A percentile compares a stretch with the other conserved stretches of the same genome.
Conservation (phyloP, 2,113 vertebrate species). For the Nerophis lumbriciformis region DNA sequence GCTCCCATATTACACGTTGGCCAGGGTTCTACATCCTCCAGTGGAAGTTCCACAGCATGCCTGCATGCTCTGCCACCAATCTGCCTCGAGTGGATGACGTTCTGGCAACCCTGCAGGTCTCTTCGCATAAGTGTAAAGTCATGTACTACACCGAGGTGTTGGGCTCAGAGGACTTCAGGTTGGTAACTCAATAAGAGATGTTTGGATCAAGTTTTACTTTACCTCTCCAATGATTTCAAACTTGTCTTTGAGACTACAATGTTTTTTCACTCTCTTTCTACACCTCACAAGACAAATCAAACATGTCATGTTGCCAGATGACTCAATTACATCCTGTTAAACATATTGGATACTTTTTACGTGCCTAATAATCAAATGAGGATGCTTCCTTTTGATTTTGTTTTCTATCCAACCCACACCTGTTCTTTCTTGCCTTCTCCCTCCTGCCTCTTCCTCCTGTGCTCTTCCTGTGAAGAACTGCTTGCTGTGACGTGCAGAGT, state of each 20-base stretch:
- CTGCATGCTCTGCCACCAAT: conserved; percentile 86
- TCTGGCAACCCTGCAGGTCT: conserved; percentile 91
- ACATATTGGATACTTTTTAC: conserved; percentile 7
- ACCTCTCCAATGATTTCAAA: conserved; percentile 26
- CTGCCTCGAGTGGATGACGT: conserved; percentile 93
- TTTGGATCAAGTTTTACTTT: conserved; percentile 9
- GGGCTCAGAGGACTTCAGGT: conserved; percentile 97
- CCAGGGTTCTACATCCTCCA: conserved; percentile 97
- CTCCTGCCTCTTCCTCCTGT: conserved; percentile 45
- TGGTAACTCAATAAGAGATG: conserved; percentile 11
- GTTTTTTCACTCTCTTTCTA: conserved; percentile 28
- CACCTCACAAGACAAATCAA: conserved; percentile 12
- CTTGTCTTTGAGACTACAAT: conserved; percentile 18
- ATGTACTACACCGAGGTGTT: conserved; percentile 97
- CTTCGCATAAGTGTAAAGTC: conserved; percentile 96
- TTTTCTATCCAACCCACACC: conserved; percentile 49
- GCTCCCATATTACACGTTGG: conserved; percentile 94
- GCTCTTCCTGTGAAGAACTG: conserved; percentile 71
- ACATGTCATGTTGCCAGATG: conserved; percentile 16
- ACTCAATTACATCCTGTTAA: not conserved
- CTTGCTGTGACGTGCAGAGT: conserved; percentile 77
- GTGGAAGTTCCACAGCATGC: conserved; percentile 91
- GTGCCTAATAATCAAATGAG: conserved; percentile 24
- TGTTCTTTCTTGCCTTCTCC: conserved; percentile 35
- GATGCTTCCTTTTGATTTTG: conserved; percentile 39